Evolutionary conservation across 2,113 vertebrate species (phyloP).

Genomic region (Malurus cyaneus): DNA sequence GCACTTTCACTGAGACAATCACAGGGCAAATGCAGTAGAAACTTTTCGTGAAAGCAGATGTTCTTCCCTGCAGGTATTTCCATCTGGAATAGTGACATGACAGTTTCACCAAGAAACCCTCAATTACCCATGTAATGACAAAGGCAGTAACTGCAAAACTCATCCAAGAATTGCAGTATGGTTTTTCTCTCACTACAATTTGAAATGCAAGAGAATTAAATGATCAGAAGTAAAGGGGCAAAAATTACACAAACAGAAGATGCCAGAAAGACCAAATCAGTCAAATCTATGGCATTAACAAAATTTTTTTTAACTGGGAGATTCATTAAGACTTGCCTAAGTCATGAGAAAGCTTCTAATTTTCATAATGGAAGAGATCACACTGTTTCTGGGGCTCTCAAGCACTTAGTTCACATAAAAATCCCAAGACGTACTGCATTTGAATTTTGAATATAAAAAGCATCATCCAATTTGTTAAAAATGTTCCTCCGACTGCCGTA

Average conservation of each 20-base stretch:
- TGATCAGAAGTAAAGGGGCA: background rate
- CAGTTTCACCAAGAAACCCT: background rate
- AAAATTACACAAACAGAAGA: background rate
- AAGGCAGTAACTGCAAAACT: background rate
- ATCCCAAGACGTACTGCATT: background rate
- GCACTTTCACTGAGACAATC: background rate
- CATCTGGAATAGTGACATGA: background rate
- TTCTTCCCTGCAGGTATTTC: background rate
- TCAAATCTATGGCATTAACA: background rate
- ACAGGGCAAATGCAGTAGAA: background rate
- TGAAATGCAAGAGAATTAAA: background rate
- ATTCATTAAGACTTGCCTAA: background rate
- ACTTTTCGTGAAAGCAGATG: background rate
- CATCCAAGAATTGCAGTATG: background rate
- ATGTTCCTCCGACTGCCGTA: background rate
- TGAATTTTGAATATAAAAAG: background rate
- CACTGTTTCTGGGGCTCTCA: background rate
- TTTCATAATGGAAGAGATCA: background rate
- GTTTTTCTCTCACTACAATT: background rate
- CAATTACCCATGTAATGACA: background rate
- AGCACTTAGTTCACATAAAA: rapidly evolving
- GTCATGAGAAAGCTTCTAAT: background rate
- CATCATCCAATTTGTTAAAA: slow-evolving; percentile 2
- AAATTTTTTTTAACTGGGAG: background rate
- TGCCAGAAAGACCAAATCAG: background rate